Evolutionary conservation across 2,113 vertebrate genomes (phyloP).

Genomic region (Forbesichthys papilliferus): DNA sequence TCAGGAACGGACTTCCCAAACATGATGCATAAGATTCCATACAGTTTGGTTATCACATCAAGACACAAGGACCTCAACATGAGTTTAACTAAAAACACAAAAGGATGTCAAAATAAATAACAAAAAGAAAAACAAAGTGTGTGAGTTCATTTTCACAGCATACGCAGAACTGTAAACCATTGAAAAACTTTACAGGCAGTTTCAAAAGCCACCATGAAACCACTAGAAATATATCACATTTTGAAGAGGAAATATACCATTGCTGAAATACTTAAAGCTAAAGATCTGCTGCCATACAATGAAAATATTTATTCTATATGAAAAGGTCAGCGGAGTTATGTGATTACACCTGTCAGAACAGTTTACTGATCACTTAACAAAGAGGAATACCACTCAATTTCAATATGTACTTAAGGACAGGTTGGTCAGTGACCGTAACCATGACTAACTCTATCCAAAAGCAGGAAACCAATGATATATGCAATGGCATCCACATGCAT

Average conservation of each 20-base stretch:
- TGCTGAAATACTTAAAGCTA: not conserved
- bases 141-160: constrained; percentile 42
- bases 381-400: constrained; percentile 49
- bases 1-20: constrained; percentile 16
- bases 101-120: constrained; percentile 43
- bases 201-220: not conserved
- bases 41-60: constrained; percentile 39
- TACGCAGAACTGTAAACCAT: constrained; percentile 40
- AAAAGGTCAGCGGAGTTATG: not conserved
- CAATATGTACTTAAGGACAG: constrained; percentile 3
- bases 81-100: constrained; percentile 46
- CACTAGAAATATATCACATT: constrained; percentile 3
- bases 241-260: not conserved
- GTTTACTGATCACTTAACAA: not conserved
- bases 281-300: not conserved
- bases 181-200: constrained; percentile 23
- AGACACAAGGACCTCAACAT: constrained; percentile 39
- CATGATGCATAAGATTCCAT: constrained; percentile 40
- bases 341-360: not conserved
- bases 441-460: constrained; percentile 1
- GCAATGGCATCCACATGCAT: constrained; percentile 53
- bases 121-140: constrained; percentile 44
- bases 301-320: not conserved
- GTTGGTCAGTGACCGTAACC: not conserved
- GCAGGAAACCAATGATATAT: constrained; percentile 8